Percentiles rank a stretch among this genome's conserved stretches.
Evolutionary conservation across 2,797 vertebrate species (phyloP).

Genomic region (Bradypodion pumilum): DNA sequence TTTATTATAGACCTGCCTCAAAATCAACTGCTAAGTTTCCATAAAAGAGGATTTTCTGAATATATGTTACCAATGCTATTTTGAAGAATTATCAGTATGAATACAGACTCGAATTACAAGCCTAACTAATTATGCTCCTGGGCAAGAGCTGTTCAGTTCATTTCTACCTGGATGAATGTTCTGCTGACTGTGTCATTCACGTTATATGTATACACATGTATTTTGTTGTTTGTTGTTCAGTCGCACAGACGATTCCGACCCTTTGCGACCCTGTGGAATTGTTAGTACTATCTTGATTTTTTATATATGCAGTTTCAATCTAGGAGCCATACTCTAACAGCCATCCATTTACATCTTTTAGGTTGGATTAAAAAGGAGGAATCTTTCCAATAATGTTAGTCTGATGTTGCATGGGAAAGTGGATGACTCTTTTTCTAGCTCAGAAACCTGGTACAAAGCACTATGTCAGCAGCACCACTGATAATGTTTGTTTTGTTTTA

Average conservation of each 20-base stretch:
- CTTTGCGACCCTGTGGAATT: no score
- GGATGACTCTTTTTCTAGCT: slow-evolving; percentile 56
- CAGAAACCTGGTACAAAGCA: slow-evolving; percentile 56
- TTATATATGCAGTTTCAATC: slow-evolving; percentile 56
- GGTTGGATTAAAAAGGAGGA: slow-evolving; percentile 73
- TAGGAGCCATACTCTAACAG: slow-evolving; percentile 58
- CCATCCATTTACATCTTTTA: slow-evolving; percentile 77
- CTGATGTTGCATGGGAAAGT: slow-evolving; percentile 69
- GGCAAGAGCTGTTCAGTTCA: neutral
- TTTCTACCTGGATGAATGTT: neutral
- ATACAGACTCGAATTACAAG: neutral
- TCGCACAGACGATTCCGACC: no score
- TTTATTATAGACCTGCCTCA: neutral
- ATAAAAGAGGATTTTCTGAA: neutral
- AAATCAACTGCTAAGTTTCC: neutral
- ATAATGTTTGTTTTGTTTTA: slow-evolving; percentile 57
- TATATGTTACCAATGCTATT: neutral
- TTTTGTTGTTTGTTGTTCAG: no score
- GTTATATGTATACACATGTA: no score
- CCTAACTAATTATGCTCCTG: neutral
- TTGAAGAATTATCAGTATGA: neutral
- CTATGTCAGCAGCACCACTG: slow-evolving; percentile 46
- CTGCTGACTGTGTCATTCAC: neutral
- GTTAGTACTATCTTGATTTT: neutral
- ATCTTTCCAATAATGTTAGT: slow-evolving; percentile 72